Percentiles rank a stretch among this genome's conserved stretches.
Conservation (phyloP, 2,797 vertebrate genomes). For the Tolypeutes matacus region DNA sequence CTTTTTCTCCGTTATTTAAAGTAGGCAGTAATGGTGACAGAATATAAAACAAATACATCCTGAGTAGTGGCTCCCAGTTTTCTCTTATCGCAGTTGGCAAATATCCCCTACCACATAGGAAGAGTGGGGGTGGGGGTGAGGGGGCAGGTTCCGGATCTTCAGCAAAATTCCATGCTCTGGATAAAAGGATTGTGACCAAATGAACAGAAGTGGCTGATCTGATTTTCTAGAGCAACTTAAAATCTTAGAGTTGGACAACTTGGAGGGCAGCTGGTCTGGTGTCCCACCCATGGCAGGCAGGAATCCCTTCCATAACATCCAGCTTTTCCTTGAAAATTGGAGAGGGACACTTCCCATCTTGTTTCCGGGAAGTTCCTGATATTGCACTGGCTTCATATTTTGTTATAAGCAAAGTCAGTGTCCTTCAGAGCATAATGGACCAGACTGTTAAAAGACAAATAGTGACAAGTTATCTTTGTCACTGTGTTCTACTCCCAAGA, state of each 20-base stretch:
- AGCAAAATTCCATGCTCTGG: background rate
- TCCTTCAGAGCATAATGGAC: background rate
- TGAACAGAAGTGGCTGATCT: background rate
- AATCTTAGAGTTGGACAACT: background rate
- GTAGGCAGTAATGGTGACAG: constrained; percentile 29
- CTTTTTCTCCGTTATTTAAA: constrained; percentile 57
- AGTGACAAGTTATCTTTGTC: background rate
- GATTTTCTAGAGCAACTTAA: background rate
- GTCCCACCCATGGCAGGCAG: background rate
- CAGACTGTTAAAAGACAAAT: background rate
- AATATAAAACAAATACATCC: constrained; percentile 8
- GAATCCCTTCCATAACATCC: background rate
- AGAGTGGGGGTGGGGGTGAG: background rate
- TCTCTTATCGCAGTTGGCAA: constrained; percentile 10
- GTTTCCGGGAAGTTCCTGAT: background rate
- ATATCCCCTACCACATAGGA: background rate
- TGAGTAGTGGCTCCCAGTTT: background rate
- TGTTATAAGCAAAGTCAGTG: background rate
- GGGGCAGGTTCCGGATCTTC: background rate
- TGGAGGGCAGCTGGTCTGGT: background rate
- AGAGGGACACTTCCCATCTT: background rate
- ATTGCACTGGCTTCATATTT: background rate
- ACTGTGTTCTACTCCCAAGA: background rate
- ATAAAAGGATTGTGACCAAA: background rate
- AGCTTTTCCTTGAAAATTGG: background rate